These are phyloP conservation scores for Tiliacea aurago DNA, from an alignment of 2,888 invertebrate genomes.

Conservation along the genomic window DNA sequence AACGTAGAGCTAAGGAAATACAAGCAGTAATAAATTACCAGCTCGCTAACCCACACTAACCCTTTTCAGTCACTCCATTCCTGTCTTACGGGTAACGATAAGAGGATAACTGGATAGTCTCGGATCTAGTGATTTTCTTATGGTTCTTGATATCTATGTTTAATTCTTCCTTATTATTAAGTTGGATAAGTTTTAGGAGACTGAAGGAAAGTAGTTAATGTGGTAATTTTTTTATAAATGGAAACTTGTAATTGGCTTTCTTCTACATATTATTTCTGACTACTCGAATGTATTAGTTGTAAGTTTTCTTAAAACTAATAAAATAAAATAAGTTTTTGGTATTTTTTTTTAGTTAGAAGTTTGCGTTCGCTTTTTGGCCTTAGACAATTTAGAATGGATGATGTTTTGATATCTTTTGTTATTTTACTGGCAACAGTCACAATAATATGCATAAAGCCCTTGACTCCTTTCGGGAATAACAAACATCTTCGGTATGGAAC, in stretches of 20 bases:
- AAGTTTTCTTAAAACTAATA: too few species aligned
- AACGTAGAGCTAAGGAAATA: conserved; percentile 54
- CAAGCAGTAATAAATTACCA: conserved; percentile 64
- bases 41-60: conserved; percentile 52
- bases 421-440: not conserved
- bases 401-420: not conserved
- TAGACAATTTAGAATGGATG: not conserved
- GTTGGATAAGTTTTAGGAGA: not conserved
- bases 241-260: too few species aligned
- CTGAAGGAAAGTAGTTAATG: not conserved
- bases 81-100: conserved; percentile 42
- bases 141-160: not conserved
- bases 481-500: not conserved
- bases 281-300: too few species aligned
- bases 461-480: not conserved
- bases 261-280: too few species aligned
- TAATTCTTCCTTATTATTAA: not conserved
- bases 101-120: conserved; percentile 28
- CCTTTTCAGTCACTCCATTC: conserved; percentile 59
- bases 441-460: not conserved
- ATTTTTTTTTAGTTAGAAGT: not conserved
- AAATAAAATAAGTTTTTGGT: not conserved
- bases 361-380: not conserved
- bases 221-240: too few species aligned
- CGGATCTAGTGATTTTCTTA: conserved; percentile 22